Base-by-base conservation (phyloP, 2,888 invertebrate genomes). In the Byasa hedistus region DNA sequence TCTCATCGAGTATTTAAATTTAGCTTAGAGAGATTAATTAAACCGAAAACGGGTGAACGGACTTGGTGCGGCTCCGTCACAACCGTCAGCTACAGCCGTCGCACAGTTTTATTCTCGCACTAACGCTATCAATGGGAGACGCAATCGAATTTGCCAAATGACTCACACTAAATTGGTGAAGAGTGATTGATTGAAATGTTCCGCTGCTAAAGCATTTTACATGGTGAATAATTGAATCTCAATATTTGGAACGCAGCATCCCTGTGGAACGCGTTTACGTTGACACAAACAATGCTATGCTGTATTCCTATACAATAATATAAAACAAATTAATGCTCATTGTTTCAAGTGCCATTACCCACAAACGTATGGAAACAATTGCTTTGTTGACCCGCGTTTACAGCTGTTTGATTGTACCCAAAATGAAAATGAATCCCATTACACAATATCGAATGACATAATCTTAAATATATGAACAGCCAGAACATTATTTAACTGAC, bases 101-200 rank as follows among this genome's bases (percentile, higher is more conserved):
- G 81, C 81, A 78, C 80, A 82, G 85, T 86, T 89, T 87, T 86
- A 87, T 87, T 84, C 85, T 83, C 83, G 78, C 80, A 80, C 83
- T 81, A 80, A 79, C 78, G 79, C 79, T 75, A 79, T 78, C 83
- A 84, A 84, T 85, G 81, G 76, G 79, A 80, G 80, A 85, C 82
- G 85, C 84, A 87, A 90, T 90, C 86, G 83, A 87, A 86, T 87
- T 87, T 85, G 83, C 85, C 82, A 89, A 89, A 88, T 86, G 84
- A 88, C 79, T 85, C 85, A 84, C 79, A 81, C 85, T 84, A 84
- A 87, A 89, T 86, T 88, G 84, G 80, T 84, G 80, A 83, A 84
- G 82, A 86, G 84, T 87, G 87, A 89, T 87, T 88, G 87, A 88
- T 89, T 84, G 85, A 82, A 87, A 83, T 77, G 83, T 75, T 81